Evolutionary conservation across 2,113 vertebrate species (phyloP), one percentile per base, ranked within the genome.

Genomic region (Porphyrio hochstetteri): DNA sequence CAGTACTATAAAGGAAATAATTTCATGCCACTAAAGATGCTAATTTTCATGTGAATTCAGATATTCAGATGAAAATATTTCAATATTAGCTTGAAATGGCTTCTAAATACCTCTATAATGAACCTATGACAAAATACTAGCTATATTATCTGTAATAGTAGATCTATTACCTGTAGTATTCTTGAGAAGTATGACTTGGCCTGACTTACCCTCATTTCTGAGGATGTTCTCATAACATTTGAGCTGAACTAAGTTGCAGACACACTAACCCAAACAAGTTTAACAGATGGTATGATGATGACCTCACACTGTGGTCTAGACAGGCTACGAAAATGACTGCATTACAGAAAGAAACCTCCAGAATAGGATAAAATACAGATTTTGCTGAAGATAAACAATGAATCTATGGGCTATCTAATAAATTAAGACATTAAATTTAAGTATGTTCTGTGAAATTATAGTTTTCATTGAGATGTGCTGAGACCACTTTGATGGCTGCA

Each of bases 271-370:
- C 83, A 85, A 83, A 91, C 46, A 84, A 86, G 21, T 95, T 91
- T 87, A 92, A 71, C 72, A 86, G 79, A 84, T 79, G 79, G 16
- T 25, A 48, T 65, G 55, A 61, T 40, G 79, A 70, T 93, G 84
- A 95, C 78, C 67, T 96, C 93, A 94, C 70, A 52, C 12, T 86
- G 69, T 90, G 75, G 91, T 95, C 85, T 96, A 94, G 92, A 96
- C 74, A 86, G 78, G 29, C 82, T 79, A 61, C 76, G 13, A 11
- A 88, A 97, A 93, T 75, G 35, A 94, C 65, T 76, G 44, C 50
- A 33, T n/a, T 76, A 68, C 24, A 81, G 90, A 96, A 88, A 55
- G 63, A 85, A 65, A 15, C 36, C 50, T 95, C 70, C 35, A 40
- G 77, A 80, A 63, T 7, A 50, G 48, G n/a, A 64, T 50, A 65